These are phyloP conservation scores for Neelides sp. DNA, from an alignment of 1,140 invertebrate genomes.

Conservation along the genomic window DNA sequence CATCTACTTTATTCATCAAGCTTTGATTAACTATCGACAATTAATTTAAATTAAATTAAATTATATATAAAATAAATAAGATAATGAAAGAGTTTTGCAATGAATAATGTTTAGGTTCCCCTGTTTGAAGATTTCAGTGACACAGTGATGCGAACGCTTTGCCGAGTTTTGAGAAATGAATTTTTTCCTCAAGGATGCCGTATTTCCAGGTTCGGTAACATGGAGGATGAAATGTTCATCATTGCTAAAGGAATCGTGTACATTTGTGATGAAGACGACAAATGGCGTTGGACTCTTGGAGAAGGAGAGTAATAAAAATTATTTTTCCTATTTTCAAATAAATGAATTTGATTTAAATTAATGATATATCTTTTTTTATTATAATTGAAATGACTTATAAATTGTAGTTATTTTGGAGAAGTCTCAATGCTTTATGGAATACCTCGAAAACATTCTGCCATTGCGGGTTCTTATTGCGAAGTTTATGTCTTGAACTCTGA, in stretches of 20 bases:
- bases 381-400: not conserved
- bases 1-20: not conserved
- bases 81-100: not conserved
- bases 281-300: slow-evolving; percentile 9
- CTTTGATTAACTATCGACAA: no score
- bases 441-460: slow-evolving; percentile 5
- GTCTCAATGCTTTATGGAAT: slow-evolving; percentile 3
- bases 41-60: no score
- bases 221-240: slow-evolving; percentile 20
- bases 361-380: not conserved
- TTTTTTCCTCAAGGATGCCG: slow-evolving; percentile 13
- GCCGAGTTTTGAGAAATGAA: slow-evolving; percentile 11
- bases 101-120: slow-evolving; percentile 6
- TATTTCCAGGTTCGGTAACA: slow-evolving; percentile 10
- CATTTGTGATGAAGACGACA: slow-evolving; percentile 5
- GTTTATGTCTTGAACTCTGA: slow-evolving; percentile 10
- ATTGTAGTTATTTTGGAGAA: slow-evolving; percentile 9
- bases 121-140: slow-evolving; percentile 10
- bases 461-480: slow-evolving; percentile 18
- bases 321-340: not conserved
- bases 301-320: slow-evolving; percentile 14
- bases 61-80: not conserved
- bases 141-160: slow-evolving; percentile 12
- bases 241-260: slow-evolving; percentile 12
- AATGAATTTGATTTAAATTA: not conserved